phyloP scores from a whole-genome alignment of 1,140 invertebrate genomes.

The Musca domestica region DNA sequence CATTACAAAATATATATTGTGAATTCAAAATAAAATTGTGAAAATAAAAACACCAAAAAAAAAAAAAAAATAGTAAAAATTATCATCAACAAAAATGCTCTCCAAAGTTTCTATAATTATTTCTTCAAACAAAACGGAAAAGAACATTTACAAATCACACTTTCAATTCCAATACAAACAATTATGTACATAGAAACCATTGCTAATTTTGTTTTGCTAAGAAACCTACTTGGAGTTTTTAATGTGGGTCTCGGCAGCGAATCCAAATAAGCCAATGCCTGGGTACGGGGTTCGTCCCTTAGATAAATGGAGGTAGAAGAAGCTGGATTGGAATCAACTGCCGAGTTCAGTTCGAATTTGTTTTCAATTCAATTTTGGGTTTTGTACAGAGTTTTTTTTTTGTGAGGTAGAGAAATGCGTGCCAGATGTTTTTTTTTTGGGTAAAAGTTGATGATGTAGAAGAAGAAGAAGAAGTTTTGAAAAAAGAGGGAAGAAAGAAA shows the following conservation, averaged over 20 bases:
- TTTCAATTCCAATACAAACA: no score
- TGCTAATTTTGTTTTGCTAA: background rate
- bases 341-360: conserved; percentile 16
- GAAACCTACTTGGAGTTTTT: conserved; percentile 53
- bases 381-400: conserved; percentile 2
- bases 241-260: conserved; percentile 47
- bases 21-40: background rate
- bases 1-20: conserved; percentile 1
- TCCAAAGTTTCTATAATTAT: background rate
- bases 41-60: conserved; percentile 2
- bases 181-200: no score
- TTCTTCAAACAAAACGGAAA: conserved; percentile 16
- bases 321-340: conserved; percentile 34
- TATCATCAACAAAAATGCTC: no score
- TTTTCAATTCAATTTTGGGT: background rate
- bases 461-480: no score
- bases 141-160: conserved; percentile 8
- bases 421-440: no score
- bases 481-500: no score
- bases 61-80: conserved; percentile 9
- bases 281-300: conserved; percentile 24
- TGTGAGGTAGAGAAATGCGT: no score
- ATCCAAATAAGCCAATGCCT: conserved; percentile 46
- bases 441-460: no score
- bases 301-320: conserved; percentile 17